phyloP scores from a whole-genome alignment of 2,113 vertebrate genomes.

The Nymphicus hollandicus region DNA sequence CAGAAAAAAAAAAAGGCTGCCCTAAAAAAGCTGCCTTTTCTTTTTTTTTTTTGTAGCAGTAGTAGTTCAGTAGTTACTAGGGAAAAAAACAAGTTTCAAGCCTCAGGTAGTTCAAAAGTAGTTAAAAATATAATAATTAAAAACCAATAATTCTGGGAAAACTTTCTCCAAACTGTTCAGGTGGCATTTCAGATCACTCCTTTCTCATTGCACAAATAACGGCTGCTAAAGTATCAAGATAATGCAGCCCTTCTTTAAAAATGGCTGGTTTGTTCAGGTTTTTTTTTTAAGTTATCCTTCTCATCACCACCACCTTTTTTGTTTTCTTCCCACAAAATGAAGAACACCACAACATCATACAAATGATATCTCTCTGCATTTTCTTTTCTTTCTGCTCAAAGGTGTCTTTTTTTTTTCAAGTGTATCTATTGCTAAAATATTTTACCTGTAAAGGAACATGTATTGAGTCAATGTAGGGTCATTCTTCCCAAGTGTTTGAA shows the following conservation, averaged over 20 bases:
- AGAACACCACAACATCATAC: not conserved
- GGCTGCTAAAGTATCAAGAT: not conserved
- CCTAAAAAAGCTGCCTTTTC: not conserved
- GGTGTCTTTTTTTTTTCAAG: not conserved
- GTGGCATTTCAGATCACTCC: not conserved
- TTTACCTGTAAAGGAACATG: not conserved
- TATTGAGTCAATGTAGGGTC: not conserved
- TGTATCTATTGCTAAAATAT: not conserved
- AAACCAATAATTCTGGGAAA: not conserved
- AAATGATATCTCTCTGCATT: not conserved
- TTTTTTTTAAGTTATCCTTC: not conserved
- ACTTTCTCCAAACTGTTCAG: not conserved
- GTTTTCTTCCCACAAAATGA: not conserved
- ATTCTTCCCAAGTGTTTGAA: not conserved
- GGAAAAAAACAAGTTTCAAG: not conserved
- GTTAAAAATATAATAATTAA: not conserved
- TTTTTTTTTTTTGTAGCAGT: not conserved
- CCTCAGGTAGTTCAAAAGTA: not conserved
- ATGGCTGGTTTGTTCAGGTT: not conserved
- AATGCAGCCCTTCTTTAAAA: not conserved
- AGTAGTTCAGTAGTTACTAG: not conserved
- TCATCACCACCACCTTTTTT: not conserved
- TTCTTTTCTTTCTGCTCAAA: not conserved
- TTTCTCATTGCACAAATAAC: not conserved
- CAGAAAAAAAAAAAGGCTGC: not conserved